Percentiles rank a stretch among this genome's conserved stretches.
These are phyloP conservation scores for Uropsilus gracilis DNA, from an alignment of 2,113 vertebrate species.

Conservation along the genomic window DNA sequence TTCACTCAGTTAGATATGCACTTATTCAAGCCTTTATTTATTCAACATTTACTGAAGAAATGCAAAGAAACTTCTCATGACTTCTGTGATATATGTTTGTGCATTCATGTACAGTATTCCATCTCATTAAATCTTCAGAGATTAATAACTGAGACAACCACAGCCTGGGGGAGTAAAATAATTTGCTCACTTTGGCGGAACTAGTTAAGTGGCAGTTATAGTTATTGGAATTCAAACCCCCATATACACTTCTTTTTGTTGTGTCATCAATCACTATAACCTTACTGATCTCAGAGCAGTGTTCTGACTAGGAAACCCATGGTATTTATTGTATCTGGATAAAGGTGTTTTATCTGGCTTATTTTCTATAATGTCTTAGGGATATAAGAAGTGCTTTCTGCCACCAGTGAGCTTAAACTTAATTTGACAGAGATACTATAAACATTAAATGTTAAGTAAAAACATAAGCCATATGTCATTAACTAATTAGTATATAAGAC, in stretches of 20 bases:
- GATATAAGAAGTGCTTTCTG: not conserved
- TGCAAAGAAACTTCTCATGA: not conserved
- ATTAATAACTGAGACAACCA: not conserved
- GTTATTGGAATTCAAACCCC: not conserved
- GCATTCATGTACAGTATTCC: not conserved
- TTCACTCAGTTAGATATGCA: not conserved
- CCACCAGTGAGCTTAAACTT: not conserved
- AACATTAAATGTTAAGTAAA: not conserved
- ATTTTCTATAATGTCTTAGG: not conserved
- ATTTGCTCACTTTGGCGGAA: not conserved
- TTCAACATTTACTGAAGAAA: not conserved
- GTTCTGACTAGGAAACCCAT: not conserved
- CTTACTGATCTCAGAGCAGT: not conserved
- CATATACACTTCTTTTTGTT: not conserved
- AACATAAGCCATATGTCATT: not conserved
- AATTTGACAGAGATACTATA: not conserved
- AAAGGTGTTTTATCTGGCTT: not conserved
- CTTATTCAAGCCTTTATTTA: not conserved
- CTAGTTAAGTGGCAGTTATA: not conserved
- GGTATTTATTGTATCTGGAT: not conserved
- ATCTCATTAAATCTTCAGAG: not conserved
- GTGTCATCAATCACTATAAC: not conserved
- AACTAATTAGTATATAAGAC: not conserved
- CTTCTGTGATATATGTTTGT: not conserved
- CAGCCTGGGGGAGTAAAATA: not conserved